A percentile compares a stretch with the other conserved stretches of the same genome.
Evolutionary conservation across 2,113 vertebrate genomes (phyloP).

Genomic region (Ceratotherium simum): DNA sequence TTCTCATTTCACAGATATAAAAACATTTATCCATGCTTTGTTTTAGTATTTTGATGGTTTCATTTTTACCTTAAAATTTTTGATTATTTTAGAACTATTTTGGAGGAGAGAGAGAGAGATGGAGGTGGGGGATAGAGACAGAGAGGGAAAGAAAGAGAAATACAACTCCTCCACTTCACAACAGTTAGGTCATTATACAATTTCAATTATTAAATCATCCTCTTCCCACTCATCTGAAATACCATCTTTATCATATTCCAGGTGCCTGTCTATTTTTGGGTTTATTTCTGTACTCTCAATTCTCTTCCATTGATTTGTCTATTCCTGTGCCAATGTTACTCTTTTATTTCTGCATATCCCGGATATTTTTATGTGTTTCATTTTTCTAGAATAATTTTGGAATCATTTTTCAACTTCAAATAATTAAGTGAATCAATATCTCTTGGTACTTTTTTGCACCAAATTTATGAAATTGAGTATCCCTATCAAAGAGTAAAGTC

Average conservation of each 20-base stretch:
- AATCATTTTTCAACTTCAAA: constrained; percentile 30
- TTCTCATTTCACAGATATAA: not conserved
- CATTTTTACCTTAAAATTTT: not conserved
- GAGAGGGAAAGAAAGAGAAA: not conserved
- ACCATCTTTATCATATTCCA: not conserved
- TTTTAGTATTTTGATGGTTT: constrained; percentile 29
- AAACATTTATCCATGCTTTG: not conserved
- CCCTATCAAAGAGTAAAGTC: not conserved
- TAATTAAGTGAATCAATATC: not conserved
- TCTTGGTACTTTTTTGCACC: not conserved
- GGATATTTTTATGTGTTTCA: not conserved
- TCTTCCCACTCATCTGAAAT: not conserved
- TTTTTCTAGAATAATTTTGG: constrained; percentile 10
- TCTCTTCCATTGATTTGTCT: not conserved
- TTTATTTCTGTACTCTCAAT: not conserved
- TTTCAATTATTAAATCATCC: not conserved
- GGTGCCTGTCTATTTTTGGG: not conserved
- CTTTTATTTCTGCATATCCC: not conserved
- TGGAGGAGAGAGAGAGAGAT: too few relatives aligned
- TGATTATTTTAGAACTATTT: not conserved
- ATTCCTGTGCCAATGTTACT: not conserved
- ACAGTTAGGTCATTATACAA: not conserved
- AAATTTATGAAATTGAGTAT: not conserved
- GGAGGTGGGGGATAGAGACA: not conserved
- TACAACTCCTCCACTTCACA: not conserved